Percentiles rank a stretch among this genome's conserved stretches.
Conservation (phyloP, 2,888 invertebrate genomes). For the Pammene aurita region DNA sequence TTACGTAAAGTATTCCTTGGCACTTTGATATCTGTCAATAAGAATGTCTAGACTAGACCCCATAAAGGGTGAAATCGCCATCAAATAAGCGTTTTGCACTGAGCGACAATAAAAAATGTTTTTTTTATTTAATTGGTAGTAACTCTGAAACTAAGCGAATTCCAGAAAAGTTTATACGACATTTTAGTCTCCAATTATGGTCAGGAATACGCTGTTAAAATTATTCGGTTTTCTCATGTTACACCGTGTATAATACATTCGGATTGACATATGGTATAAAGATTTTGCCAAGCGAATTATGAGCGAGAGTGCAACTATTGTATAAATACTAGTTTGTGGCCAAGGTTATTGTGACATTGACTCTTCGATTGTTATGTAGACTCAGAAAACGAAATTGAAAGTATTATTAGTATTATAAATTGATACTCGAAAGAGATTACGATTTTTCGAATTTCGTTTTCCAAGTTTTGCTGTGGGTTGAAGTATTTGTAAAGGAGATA, state of each 20-base stretch:
- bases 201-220: too few species aligned
- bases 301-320: neutral
- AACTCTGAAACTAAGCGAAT: too few species aligned
- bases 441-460: conserved; percentile 2
- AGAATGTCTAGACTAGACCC: too few species aligned
- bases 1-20: too few species aligned
- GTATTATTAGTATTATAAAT: neutral
- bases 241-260: neutral
- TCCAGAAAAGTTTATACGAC: too few species aligned
- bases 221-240: too few species aligned
- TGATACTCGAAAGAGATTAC: neutral
- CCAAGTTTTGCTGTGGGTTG: neutral
- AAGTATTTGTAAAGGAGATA: conserved; percentile 1
- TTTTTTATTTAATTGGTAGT: too few species aligned
- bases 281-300: conserved; percentile 5
- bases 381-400: conserved; percentile 10
- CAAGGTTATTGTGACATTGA: conserved; percentile 13
- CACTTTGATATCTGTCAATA: too few species aligned
- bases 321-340: conserved; percentile 14
- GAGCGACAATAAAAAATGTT: too few species aligned
- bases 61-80: too few species aligned
- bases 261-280: neutral
- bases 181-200: too few species aligned
- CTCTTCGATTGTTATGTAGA: neutral
- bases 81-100: too few species aligned